Conservation (phyloP, 2,888 invertebrate species). For the Chorisops tibialis region DNA sequence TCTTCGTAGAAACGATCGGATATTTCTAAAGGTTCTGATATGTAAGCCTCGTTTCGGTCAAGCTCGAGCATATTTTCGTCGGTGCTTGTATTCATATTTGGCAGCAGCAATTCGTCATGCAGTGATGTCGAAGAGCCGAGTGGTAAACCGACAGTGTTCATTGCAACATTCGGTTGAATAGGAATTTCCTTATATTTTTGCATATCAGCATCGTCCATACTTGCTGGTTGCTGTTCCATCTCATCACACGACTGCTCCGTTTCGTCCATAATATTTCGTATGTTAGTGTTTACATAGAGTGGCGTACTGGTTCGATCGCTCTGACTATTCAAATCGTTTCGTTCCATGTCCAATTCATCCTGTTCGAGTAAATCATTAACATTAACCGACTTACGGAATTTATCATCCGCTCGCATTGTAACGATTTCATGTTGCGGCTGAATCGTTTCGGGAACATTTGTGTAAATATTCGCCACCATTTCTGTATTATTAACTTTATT, state of each 20-base stretch:
- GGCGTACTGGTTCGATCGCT: slow-evolving; percentile 45
- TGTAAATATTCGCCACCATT: slow-evolving; percentile 60
- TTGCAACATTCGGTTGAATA: slow-evolving; percentile 38
- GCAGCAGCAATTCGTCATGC: slow-evolving; percentile 2
- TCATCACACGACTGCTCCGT: slow-evolving; percentile 1
- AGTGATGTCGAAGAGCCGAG: not conserved
- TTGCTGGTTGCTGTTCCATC: not conserved
- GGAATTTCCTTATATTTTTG: slow-evolving; percentile 14
- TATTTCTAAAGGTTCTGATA: slow-evolving; percentile 49
- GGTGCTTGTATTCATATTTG: slow-evolving; percentile 33
- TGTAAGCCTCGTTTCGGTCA: slow-evolving; percentile 46
- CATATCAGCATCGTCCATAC: slow-evolving; percentile 5
- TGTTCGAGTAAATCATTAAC: slow-evolving; percentile 46
- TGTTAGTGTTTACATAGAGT: slow-evolving; percentile 47
- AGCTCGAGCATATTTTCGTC: slow-evolving; percentile 40
- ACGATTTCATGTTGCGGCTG: slow-evolving; percentile 60
- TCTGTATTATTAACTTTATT: slow-evolving; percentile 47
- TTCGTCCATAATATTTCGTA: slow-evolving; percentile 34
- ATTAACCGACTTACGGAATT: slow-evolving; percentile 42
- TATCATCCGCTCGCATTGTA: slow-evolving; percentile 41
- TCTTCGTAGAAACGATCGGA: slow-evolving; percentile 42
- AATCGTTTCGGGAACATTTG: slow-evolving; percentile 61
- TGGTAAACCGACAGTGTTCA: slow-evolving; percentile 49
- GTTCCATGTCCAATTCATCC: slow-evolving; percentile 40
- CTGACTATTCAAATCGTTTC: slow-evolving; percentile 43